Evolutionary conservation across 2,113 vertebrate genomes (phyloP), one percentile per base, ranked within the genome.

Genomic region (Naja naja): DNA sequence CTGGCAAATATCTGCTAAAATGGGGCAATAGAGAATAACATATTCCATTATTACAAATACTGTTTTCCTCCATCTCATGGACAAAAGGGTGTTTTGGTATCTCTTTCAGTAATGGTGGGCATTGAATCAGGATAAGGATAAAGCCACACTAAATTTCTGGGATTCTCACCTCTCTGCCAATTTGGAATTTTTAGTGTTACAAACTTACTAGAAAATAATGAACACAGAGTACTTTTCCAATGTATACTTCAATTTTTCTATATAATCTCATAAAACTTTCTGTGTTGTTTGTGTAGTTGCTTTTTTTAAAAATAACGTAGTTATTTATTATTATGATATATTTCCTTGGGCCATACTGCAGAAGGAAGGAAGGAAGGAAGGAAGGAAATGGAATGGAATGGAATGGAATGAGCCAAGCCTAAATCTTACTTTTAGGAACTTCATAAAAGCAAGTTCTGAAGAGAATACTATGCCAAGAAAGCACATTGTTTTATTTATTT

Each of bases 351-450:
- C 58, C 58, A 30, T 30, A 60, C 6, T 30, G 25, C 27, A 25
- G 27, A 64, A 64, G 60, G 27, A n/a, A n/a, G 60, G 27, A 12
- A n/a, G 58, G 8, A 27, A 27, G 56, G 0, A 58, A 58, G 22
- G 1, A 56, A 22, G 16, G 0, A 55, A 18, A 43, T 43, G 16
- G 0, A 55, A 18, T 5, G 1, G 8, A 9, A 4, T 5, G 22
- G 22, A 3, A 22, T 1, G 6, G 23, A 27, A 27, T 3, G 25
- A 64, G 10, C 27, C 60, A 64, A 64, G 60, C 10, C 27, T n/a
- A 64, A 30, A 64, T n/a, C 11, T n/a, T 64, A 4, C 27, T 64
- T 30, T 64, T 12, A n/a, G 27, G 27, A 11, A 64, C 1, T 64
- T 30, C 30, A 69, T 69, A 69, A 69, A n/a, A 69, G 4, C 27